Base-by-base conservation (phyloP, 2,113 vertebrate species). In the Prochilodus magdalenae region DNA sequence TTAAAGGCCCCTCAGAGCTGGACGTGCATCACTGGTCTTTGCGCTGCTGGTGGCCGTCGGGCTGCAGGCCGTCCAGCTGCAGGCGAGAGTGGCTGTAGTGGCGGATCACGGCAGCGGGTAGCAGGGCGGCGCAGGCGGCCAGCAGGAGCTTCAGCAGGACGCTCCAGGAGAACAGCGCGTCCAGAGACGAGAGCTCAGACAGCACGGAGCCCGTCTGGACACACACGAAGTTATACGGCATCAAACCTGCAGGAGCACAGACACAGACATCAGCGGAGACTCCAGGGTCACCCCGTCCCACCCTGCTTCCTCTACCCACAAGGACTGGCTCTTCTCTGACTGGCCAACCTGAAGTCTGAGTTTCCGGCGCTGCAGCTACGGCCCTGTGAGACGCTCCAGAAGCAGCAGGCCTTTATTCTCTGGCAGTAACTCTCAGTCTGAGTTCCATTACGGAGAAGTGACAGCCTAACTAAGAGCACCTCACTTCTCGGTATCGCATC, bases 191-290 rank as follows among this genome's bases (percentile, higher is more conserved):
- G 76, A 99, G 89, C 12, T 96, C 94, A 0, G 97, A 98, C 72
- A 99, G 90, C 90, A 99, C 96, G 86, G 95, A 94, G n/a, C 98
- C 98, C 0, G 96, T 98, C 91, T 98, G 98, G 67, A 99, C 98
- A 12, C 98, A 99, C 94, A 99, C 97, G 91, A 99, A 98, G 88
- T 99, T 99, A 87, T 99, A 99, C 0, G 98, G 98, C 59, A 97
- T 92, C 81, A 99, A 94, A 71, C 98, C 97, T 99, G 66, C 8
- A 75, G 69, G 79, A 85, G 57, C 30, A 65, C 0, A 81, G 5
- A 47, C 40, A 44, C 40, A 44, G 40, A 44, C 40, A 44, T n/a
- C n/a, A n/a, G n/a, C n/a, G n/a, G n/a, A n/a, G n/a, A n/a, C n/a
- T n/a, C n/a, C n/a, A n/a, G n/a, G n/a, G n/a, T n/a, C n/a, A n/a